These are phyloP conservation scores for Eucera pruinosa DNA, from an alignment of 2,888 invertebrate genomes.

Conservation along the genomic window DNA sequence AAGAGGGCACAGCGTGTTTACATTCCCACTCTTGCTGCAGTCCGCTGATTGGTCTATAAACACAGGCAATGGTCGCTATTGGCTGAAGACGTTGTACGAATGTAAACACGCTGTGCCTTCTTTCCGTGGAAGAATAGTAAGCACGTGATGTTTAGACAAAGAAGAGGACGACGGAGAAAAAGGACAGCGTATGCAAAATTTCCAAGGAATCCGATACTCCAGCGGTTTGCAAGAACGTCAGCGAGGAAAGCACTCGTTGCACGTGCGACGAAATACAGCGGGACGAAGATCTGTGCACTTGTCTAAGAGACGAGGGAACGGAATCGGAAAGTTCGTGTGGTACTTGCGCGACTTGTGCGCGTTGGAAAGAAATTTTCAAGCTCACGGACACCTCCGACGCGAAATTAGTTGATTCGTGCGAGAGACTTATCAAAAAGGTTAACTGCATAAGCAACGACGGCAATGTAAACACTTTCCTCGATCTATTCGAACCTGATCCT, in stretches of 20 bases:
- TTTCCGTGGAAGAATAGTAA: too few relatives aligned
- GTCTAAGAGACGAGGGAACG: not conserved
- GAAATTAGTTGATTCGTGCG: not conserved
- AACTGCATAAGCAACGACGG: not conserved
- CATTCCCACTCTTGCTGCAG: too few relatives aligned
- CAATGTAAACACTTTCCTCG: not conserved
- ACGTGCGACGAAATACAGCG: not conserved
- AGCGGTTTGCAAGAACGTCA: conserved; percentile 3
- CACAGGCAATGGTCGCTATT: too few relatives aligned
- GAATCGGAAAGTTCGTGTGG: not conserved
- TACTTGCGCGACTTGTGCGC: not conserved
- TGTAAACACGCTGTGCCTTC: too few relatives aligned
- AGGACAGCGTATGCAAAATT: not conserved
- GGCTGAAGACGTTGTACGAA: too few relatives aligned
- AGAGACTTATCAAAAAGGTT: not conserved
- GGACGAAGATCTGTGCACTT: not conserved
- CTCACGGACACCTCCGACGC: not conserved
- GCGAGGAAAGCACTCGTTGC: not conserved
- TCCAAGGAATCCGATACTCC: conserved; percentile 1
- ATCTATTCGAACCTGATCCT: conserved; percentile 13
- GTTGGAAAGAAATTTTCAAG: conserved; percentile 5
- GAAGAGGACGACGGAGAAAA: not conserved
- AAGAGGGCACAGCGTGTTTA: too few relatives aligned
- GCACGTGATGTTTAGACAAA: too few relatives aligned
- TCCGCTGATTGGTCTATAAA: too few relatives aligned